These are phyloP conservation scores for Calameuta idolon DNA, from an alignment of 2,888 invertebrate genomes.

Conservation along the genomic window DNA sequence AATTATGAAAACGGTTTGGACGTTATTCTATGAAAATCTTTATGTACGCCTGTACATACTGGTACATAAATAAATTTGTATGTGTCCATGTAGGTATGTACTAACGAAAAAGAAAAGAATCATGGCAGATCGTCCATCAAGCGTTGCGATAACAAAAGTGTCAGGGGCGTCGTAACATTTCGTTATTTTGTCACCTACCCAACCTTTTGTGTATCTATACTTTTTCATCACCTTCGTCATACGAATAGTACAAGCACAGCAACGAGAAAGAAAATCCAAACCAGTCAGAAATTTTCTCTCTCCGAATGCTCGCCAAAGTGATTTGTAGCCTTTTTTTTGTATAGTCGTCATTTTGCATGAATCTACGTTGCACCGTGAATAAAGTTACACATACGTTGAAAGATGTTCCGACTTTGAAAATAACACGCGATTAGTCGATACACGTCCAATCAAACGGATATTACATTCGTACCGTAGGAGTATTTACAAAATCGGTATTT, in stretches of 20 bases:
- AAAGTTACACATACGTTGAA: not conserved
- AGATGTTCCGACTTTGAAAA: not conserved
- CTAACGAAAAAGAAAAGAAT: not conserved
- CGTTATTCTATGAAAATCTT: not conserved
- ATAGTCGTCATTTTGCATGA: not conserved
- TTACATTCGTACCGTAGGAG: not conserved
- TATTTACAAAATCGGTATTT: not conserved
- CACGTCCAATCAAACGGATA: not conserved
- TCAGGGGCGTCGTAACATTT: conserved; percentile 3
- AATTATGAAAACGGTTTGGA: not conserved
- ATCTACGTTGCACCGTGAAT: not conserved
- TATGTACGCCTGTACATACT: not conserved
- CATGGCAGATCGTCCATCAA: conserved; percentile 1
- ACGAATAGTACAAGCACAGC: not conserved
- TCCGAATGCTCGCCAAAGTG: not conserved
- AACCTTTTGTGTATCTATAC: not conserved
- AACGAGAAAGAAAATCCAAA: not conserved
- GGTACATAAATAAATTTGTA: not conserved
- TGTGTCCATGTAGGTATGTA: not conserved
- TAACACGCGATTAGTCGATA: not conserved
- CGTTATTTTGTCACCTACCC: conserved; percentile 3
- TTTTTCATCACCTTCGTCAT: not conserved
- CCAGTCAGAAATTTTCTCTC: not conserved
- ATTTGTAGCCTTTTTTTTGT: not conserved
- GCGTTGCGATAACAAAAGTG: conserved; percentile 3